Conservation (phyloP, 2,113 vertebrate species). For the Gymnocephalus cernua region DNA sequence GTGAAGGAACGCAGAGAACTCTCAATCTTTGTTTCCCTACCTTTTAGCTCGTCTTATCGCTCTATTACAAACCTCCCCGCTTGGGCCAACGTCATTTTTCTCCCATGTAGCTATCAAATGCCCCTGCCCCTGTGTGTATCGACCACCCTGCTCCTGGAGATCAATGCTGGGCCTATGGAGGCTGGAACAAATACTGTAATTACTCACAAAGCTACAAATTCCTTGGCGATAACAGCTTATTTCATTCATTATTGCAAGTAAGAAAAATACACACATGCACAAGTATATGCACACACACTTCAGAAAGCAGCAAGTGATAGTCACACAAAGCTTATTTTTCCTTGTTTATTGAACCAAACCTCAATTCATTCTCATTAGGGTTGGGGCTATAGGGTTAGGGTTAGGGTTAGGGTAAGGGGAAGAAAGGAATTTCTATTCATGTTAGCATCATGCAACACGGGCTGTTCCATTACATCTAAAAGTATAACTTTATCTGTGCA, state of each 20-base stretch:
- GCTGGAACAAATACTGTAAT: constrained; percentile 84
- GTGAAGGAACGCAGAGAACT: constrained; percentile 24
- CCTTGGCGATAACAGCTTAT: constrained; percentile 77
- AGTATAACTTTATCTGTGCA: neutral
- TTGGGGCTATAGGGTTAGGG: neutral
- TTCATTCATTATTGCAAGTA: constrained; percentile 74
- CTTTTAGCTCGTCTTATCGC: constrained; percentile 76
- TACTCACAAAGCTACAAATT: constrained; percentile 84
- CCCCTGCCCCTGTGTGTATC: constrained; percentile 78
- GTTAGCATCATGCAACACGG: neutral
- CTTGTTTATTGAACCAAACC: constrained; percentile 31
- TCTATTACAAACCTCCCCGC: constrained; percentile 77
- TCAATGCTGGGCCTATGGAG: constrained; percentile 83
- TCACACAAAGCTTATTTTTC: constrained; percentile 20
- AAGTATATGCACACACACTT: constrained; percentile 16
- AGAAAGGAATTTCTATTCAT: constrained; percentile 3
- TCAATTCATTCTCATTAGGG: neutral
- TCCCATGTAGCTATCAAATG: constrained; percentile 79
- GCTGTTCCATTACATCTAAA: neutral
- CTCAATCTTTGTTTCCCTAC: constrained; percentile 67
- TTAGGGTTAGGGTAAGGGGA: neutral
- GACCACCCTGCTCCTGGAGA: constrained; percentile 77
- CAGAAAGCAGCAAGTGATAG: constrained; percentile 37
- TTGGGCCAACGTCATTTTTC: constrained; percentile 81
- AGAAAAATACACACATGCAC: constrained; percentile 51